phyloP scores from a whole-genome alignment of 2,888 invertebrate species.

The Macaria liturata region DNA sequence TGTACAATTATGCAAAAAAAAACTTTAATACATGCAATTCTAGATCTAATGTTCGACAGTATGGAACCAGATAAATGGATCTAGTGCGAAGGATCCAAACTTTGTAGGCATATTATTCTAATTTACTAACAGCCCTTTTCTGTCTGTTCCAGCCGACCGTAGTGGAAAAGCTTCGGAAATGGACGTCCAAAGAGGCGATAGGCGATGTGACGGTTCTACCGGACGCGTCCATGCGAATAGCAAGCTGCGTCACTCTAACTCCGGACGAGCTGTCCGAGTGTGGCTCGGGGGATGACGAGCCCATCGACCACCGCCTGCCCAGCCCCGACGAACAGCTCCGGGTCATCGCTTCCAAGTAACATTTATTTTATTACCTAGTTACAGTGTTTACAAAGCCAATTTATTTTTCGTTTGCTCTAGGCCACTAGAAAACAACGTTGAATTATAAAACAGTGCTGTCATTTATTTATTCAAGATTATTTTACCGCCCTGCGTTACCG shows the following conservation, averaged over 20 bases:
- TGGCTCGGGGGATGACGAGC: conserved; percentile 86
- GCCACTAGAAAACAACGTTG: neutral
- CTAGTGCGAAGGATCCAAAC: no score
- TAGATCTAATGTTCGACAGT: no score
- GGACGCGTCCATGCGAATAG: conserved; percentile 89
- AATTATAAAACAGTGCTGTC: no score
- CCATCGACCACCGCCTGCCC: conserved; percentile 92
- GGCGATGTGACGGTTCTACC: conserved; percentile 92
- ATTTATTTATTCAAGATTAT: no score
- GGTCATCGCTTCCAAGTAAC: conserved; percentile 91
- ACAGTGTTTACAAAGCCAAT: no score
- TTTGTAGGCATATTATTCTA: no score
- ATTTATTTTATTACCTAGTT: neutral
- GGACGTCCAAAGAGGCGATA: conserved; percentile 92
- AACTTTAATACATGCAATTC: no score
- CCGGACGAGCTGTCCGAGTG: conserved; percentile 80
- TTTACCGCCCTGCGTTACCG: no score
- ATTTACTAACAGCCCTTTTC: no score
- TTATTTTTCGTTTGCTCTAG: neutral
- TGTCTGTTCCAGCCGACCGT: conserved; percentile 87
- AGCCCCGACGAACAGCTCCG: conserved; percentile 94
- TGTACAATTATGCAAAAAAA: no score
- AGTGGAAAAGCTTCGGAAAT: conserved; percentile 90
- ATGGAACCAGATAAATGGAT: no score
- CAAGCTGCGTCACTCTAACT: conserved; percentile 74